Base-by-base conservation (phyloP, 2,888 invertebrate species). In the Perdita meconis region DNA sequence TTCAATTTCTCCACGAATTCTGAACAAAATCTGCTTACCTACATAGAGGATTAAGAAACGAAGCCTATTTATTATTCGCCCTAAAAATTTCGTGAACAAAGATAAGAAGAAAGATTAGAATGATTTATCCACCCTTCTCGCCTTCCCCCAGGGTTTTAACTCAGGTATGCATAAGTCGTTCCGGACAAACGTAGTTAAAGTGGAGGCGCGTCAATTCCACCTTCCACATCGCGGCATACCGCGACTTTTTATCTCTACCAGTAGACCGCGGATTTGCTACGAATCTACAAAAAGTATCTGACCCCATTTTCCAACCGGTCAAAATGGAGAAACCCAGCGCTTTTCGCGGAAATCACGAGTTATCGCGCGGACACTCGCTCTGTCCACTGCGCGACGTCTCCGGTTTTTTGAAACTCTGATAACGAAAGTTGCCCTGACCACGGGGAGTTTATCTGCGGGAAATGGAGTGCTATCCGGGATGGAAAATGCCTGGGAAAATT, bases 161-260 rank as follows among this genome's bases (percentile, higher is more conserved):
- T 19, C 22, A 10, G 10, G 26, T 12, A 5, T 4, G 30, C 26
- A 13, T 16, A 26, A 42, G 26, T 24, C 24, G 13, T n/a, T 24
- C n/a, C 51, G 42, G 12, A 13, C 16, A 19, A 5, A 19, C 8
- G 19, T 16, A 22, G 66, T 66, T 75, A 57, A 34, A 42, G 55
- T 1, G 53, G 57, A 36, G 73, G 73, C 56, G 50, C 53, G 66
- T 80, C 65, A 75, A 36, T 30, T 69, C 6, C 30, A 30, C 30
- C 22, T 19, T 47, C 47, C 44, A n/a, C n/a, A 10, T 26, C 64
- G 60, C 24, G 57, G 47, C 10, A 13, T 26, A 34, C 24, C 22
- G 40, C 57, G 4, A 42, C 64, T 71, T 75, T n/a, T 75, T 75
- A 75, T 75, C 69, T 53, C 36, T 34, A 75, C 56, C 69, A 64